Conservation (phyloP, 2,797 vertebrate genomes). For the Cephalopachus bancanus region DNA sequence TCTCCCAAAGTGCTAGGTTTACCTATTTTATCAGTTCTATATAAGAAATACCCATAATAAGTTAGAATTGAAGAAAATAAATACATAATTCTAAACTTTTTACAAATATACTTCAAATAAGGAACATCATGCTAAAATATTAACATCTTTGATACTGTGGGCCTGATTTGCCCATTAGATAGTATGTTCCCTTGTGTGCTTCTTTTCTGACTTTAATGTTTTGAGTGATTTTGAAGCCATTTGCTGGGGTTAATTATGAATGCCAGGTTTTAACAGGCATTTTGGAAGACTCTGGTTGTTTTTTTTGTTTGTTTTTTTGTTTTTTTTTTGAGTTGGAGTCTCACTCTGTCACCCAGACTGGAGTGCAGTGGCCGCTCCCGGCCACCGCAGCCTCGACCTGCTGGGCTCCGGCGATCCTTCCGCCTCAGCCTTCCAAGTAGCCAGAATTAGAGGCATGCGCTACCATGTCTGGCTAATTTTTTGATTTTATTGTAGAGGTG, state of each 20-base stretch:
- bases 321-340: too few species aligned
- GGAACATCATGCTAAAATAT: not conserved
- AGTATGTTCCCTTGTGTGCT: not conserved
- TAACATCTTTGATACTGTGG: not conserved
- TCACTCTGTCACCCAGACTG: too few species aligned
- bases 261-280: slow-evolving; percentile 54
- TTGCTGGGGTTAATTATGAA: not conserved
- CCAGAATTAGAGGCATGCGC: too few species aligned
- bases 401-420: too few species aligned
- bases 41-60: too few species aligned
- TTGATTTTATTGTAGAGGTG: too few species aligned
- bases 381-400: too few species aligned
- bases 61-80: not conserved
- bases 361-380: too few species aligned
- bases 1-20: too few species aligned
- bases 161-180: not conserved
- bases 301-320: not conserved
- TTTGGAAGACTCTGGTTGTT: slow-evolving; percentile 57
- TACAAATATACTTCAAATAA: not conserved
- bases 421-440: too few species aligned
- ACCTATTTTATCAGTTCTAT: too few species aligned
- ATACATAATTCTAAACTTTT: not conserved
- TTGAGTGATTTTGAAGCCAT: slow-evolving; percentile 28
- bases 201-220: not conserved
- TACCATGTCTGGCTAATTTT: too few species aligned